phyloP scores from a whole-genome alignment of 1,140 invertebrate genomes.

The Polypedilum vanderplanki region DNA sequence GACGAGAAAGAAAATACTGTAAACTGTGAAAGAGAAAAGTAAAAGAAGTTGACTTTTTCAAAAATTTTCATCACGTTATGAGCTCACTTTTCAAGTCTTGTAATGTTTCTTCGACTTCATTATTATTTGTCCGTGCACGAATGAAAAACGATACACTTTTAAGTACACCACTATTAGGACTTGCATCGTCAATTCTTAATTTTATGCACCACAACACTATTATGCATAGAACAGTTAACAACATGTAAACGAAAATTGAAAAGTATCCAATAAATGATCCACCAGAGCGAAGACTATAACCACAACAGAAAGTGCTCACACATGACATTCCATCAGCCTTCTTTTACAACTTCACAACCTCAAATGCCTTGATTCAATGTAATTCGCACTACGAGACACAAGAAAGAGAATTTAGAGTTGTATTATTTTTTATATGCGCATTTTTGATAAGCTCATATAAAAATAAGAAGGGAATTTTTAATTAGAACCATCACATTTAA shows the following conservation, averaged over 20 bases:
- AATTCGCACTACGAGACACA: too few species aligned
- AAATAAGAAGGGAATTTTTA: too few species aligned
- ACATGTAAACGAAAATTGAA: background rate
- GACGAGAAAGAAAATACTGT: slow-evolving; percentile 9
- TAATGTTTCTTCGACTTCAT: slow-evolving; percentile 6
- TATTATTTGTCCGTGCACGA: background rate
- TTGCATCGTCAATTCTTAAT: slow-evolving; percentile 3
- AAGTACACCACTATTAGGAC: background rate
- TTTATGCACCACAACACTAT: background rate
- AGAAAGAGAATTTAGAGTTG: too few species aligned
- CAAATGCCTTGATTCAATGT: background rate
- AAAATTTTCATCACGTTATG: background rate
- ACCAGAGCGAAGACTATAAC: background rate
- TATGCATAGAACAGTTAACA: background rate
- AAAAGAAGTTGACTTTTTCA: background rate
- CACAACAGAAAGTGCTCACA: slow-evolving; percentile 9
- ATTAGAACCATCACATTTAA: too few species aligned
- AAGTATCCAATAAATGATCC: too few species aligned
- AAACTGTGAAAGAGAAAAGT: background rate
- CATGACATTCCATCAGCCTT: background rate
- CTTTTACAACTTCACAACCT: background rate
- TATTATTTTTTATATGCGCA: too few species aligned
- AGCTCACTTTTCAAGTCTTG: background rate
- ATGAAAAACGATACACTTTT: background rate
- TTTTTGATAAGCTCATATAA: too few species aligned